Evolutionary conservation across 2,113 vertebrate species (phyloP), one percentile per base, ranked within the genome.

Genomic region (Rhodinocichla rosea): DNA sequence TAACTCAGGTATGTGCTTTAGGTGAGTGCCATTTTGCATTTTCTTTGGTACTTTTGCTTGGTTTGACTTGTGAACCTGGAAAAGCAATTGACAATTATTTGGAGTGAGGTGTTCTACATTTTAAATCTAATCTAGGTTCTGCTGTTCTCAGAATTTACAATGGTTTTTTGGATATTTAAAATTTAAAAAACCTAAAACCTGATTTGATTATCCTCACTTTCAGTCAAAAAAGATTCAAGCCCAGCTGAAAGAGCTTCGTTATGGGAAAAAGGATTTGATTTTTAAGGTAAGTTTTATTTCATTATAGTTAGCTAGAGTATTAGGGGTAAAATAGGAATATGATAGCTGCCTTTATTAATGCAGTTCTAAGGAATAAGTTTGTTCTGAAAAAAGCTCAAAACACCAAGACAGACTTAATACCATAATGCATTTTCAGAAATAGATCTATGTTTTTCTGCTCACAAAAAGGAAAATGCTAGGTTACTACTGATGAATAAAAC

Each of bases 141-240:
- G 32, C 44, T 77, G 14, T 30, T 87, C 20, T 69, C 28, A 89
- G 47, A 73, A 35, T 17, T 80, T 70, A 28, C 13, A 81, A 9
- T 79, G 23, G 4, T 59, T 79, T 37, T 57, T 65, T 84, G 79
- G 97, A 97, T 95, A 96, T 97, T 64, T 55, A 33, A 89, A 71
- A 59, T 53, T 57, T 11, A 3, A 13, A 52, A 7, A 24, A 9
- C 1, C 1, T 10, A 2, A 74, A 75, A 77, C 87, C 86, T 97
- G 97, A 98, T 98, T 80, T 96, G 75, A 90, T 98, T 98, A 96
- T 98, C 97, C 97, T 98, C 44, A 80, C 88, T 98, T 98, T 83
- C 98, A 99, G 99, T 99, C 99, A 89, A 99, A 99, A 98, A 99
- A 99, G 98, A 99, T 99, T 93, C 99, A 99, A 98, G 98, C 99